Evolutionary conservation across 2,113 vertebrate genomes (phyloP).

Genomic region (Lophius piscatorius): DNA sequence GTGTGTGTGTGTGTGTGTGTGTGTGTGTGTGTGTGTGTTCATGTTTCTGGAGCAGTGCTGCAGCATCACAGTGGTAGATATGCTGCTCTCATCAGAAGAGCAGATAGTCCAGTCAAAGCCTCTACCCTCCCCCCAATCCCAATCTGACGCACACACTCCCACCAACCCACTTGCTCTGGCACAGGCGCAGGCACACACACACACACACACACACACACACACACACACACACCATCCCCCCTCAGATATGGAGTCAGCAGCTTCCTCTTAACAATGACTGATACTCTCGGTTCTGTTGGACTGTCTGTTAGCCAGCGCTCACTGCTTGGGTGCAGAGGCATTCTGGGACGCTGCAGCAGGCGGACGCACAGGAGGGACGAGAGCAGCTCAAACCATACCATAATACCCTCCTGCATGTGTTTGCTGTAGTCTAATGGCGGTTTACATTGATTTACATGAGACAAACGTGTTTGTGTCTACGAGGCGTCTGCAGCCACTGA

Average conservation of each 20-base stretch:
- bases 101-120: slow-evolving; percentile 57
- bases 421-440: not conserved
- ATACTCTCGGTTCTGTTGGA: slow-evolving; percentile 42
- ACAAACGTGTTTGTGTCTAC: no score
- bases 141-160: slow-evolving; percentile 22
- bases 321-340: slow-evolving; percentile 11
- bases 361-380: not conserved
- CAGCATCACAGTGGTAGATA: slow-evolving; percentile 42
- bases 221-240: slow-evolving; percentile 39
- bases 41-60: not conserved
- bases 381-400: not conserved
- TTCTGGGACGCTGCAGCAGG: slow-evolving; percentile 10
- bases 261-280: slow-evolving; percentile 72
- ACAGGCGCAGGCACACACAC: slow-evolving; percentile 9
- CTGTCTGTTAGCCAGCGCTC: slow-evolving; percentile 21
- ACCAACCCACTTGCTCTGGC: slow-evolving; percentile 1
- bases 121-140: slow-evolving; percentile 49
- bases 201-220: slow-evolving; percentile 14
- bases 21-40: not conserved
- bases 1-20: no score
- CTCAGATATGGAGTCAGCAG: slow-evolving; percentile 74
- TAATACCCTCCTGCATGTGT: no score
- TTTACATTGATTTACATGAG: no score
- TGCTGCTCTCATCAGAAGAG: slow-evolving; percentile 79
- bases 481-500: no score